Base-by-base conservation (phyloP, 1,140 invertebrate genomes). In the Dreissena rostriformis region DNA sequence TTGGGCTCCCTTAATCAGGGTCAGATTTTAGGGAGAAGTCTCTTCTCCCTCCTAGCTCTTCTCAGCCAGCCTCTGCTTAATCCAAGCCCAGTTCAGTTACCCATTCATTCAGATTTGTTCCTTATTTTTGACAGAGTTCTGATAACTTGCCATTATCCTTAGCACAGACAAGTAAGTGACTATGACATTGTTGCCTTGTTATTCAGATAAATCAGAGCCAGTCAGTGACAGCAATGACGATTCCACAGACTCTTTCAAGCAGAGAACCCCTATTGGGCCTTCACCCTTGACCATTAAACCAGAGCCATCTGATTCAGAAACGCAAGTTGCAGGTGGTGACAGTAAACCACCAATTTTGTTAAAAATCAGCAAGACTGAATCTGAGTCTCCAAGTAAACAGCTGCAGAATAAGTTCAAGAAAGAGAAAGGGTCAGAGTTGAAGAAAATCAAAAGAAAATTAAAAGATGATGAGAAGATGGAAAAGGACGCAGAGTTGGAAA, bases 191-290 rank as follows among this genome's bases (percentile, higher is more conserved):
- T 26, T 26, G 19, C 29, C 19, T 68, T 39, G 24, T 68, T 28
- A 49, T 73, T 52, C 71, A 73, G 71, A 73, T 73, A 49, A 61
- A 24, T 29, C 29, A 68, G 80, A 82, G 63, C 71, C 80, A 66
- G 80, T 74, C 5, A 82, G 80, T 82, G 80, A 82, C 51, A 66
- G n/a, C 17, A 75, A 75, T 74, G 80, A 82, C 17, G 80, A 82
- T 65, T 82, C 80, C 12, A 74, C 49, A 19, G 80, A 82, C 73
- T 82, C 80, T 52, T 82, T 82, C 49, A 74, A 57, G 67, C 80
- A 82, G 72, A 65, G 66, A 67, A 82, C 80, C 17, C 80, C 80
- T n/a, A 53, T 74, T 53, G 80, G 80, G 12, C 80, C 80, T 8
- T 82, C 80, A 7, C 80, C 80, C 4, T 51, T 82, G 17, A 75